Evolutionary conservation across 1,140 invertebrate species (phyloP).

Genomic region (Pseudomyrmex pallidus): DNA sequence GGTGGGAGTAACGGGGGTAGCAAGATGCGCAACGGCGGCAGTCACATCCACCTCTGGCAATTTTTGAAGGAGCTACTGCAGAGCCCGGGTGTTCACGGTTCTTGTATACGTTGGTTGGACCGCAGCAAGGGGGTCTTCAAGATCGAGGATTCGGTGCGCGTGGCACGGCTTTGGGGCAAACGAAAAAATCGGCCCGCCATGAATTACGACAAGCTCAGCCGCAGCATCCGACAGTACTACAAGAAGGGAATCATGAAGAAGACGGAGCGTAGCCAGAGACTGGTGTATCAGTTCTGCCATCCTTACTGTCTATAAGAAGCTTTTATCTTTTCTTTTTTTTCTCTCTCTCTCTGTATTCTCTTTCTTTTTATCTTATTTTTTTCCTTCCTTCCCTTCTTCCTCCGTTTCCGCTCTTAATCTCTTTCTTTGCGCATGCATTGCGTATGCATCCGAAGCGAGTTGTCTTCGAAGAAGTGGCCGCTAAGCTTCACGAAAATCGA

Average conservation of each 20-base stretch:
- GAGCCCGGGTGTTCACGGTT: slow-evolving; percentile 93
- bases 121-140: slow-evolving; percentile 98
- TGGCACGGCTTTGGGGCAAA: slow-evolving; percentile 98
- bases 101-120: slow-evolving; percentile 98
- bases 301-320: slow-evolving; percentile 93
- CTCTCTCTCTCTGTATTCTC: neutral
- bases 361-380: neutral
- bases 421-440: neutral
- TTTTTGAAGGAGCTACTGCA: slow-evolving; percentile 98
- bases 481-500: slow-evolving; percentile 53
- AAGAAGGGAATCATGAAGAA: slow-evolving; percentile 99
- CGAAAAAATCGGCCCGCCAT: slow-evolving; percentile 99
- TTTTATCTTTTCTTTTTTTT: slow-evolving; percentile 63
- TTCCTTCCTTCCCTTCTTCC: neutral
- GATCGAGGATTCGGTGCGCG: slow-evolving; percentile 98
- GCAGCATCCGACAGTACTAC: slow-evolving; percentile 99
- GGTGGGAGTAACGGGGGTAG: slow-evolving; percentile 74
- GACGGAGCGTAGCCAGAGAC: slow-evolving; percentile 97
- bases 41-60: slow-evolving; percentile 99
- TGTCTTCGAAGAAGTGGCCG: slow-evolving; percentile 22
- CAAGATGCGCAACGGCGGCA: slow-evolving; percentile 87
- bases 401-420: neutral
- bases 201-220: slow-evolving; percentile 99
- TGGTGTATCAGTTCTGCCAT: slow-evolving; percentile 99
- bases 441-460: slow-evolving; percentile 11